Evolutionary conservation across 2,888 invertebrate species (phyloP), one percentile per base, ranked within the genome.

Genomic region (Ptychoptera contaminata): DNA sequence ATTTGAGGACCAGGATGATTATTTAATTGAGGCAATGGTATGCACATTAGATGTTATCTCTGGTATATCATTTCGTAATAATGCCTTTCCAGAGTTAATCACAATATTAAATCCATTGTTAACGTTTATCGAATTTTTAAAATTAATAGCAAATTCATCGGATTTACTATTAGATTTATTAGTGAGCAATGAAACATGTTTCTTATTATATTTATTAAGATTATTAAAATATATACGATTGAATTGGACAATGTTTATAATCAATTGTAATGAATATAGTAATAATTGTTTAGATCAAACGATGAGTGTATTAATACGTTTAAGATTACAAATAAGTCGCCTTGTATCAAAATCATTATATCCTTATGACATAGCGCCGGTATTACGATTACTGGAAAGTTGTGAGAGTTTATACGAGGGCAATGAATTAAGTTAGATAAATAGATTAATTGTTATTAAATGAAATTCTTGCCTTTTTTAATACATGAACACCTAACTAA

Each of bases 1-100:
- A 46, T 90, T 91, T 57, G 82, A 83, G 54, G 88, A 91, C 63
- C 90, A 91, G 61, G 90, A 91, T 58, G 91, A 91, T 63, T 86
- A 85, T 56, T 67, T 91, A 53, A 84, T 91, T 47, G 91, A 91
- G 68, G 82, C 87, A 3, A 88, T 91, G 88, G 84, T 91, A 8
- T 90, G 90, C 61, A 85, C 86, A 34, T 65, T 91, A 41, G 90
- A 91, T 62, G 87, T 90, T 39, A 86, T 84, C 1, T 80, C 83
- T 16, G 88, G 87, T 36, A 79, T 90, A 46, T 83, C 83, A 23
- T 83, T 84, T 58, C 74, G 85, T 42, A 83, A 84, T 56, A 80
- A 82, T 1, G 77, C 83, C 47, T 82, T 81, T 54, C 82, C 83
- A 2, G 84, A 85, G 62, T 68, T 87, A 52, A 77, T 84, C 53